Percentiles rank a stretch among this genome's conserved stretches.
phyloP scores from a whole-genome alignment of 2,113 vertebrate species.

The Galbula dea region DNA sequence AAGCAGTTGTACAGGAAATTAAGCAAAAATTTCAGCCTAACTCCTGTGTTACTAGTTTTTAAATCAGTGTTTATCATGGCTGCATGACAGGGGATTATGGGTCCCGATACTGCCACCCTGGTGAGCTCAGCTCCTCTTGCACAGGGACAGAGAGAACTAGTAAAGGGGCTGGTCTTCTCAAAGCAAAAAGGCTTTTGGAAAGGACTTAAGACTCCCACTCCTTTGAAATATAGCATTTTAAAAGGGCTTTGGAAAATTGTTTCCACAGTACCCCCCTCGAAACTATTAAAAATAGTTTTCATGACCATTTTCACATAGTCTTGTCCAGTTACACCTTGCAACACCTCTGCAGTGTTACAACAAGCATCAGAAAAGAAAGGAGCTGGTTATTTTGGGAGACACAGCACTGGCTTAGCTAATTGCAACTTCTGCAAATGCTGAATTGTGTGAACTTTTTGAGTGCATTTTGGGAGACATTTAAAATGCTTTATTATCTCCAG shows the following conservation, averaged over 20 bases:
- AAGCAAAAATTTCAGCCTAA: neutral
- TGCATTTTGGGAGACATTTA: neutral
- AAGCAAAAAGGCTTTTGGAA: too few relatives aligned
- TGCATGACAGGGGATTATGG: neutral
- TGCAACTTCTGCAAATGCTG: neutral
- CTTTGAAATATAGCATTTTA: too few relatives aligned
- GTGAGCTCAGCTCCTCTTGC: too few relatives aligned
- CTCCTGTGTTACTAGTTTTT: neutral
- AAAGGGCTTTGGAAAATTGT: too few relatives aligned
- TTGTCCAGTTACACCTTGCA: too few relatives aligned
- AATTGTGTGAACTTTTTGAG: neutral
- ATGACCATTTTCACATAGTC: too few relatives aligned
- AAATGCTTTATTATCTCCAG: conserved; percentile 22
- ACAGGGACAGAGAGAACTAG: too few relatives aligned
- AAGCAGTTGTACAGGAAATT: neutral
- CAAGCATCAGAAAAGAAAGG: neutral
- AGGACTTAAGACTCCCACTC: too few relatives aligned
- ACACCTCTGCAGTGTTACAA: neutral
- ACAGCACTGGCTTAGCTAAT: neutral
- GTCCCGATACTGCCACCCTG: too few relatives aligned
- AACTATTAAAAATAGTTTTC: too few relatives aligned
- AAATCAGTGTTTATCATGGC: neutral
- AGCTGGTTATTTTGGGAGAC: neutral
- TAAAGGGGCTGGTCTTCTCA: too few relatives aligned
- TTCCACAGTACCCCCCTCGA: too few relatives aligned